A percentile compares a stretch with the other conserved stretches of the same genome.
Conservation (phyloP, 2,113 vertebrate species). For the Ia io region DNA sequence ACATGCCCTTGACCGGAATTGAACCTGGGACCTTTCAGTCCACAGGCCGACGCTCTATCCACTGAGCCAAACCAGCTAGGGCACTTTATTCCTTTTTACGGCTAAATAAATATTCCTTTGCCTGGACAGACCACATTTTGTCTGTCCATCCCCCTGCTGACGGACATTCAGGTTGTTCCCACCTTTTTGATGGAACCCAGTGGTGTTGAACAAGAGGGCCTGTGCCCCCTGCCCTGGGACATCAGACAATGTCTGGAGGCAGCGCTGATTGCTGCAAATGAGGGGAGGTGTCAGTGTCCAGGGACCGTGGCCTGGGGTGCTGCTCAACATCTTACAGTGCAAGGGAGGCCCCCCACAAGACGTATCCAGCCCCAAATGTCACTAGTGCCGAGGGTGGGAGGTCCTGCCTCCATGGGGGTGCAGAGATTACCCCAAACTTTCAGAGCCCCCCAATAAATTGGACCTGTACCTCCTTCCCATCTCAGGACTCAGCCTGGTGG, state of each 20-base stretch:
- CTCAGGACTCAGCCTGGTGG: neutral
- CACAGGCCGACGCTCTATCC: too few relatives aligned
- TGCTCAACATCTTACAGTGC: neutral
- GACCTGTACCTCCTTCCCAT: neutral
- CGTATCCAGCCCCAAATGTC: neutral
- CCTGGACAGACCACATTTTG: accelerated
- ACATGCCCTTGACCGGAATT: too few relatives aligned
- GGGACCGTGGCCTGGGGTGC: too few relatives aligned
- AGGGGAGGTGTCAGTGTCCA: neutral
- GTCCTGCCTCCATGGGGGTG: accelerated
- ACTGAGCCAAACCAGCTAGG: too few relatives aligned
- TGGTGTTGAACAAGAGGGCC: neutral
- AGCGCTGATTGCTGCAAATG: neutral
- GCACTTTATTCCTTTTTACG: neutral
- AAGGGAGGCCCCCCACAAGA: too few relatives aligned
- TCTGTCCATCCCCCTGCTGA: accelerated
- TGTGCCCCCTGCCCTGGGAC: neutral
- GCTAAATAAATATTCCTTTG: neutral
- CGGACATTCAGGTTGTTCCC: neutral
- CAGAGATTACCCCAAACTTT: neutral
- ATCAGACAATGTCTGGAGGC: neutral
- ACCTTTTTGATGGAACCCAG: neutral
- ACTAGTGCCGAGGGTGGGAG: accelerated
- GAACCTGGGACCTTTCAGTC: too few relatives aligned
- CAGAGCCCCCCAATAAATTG: accelerated